Evolutionary conservation across 2,888 invertebrate species (phyloP).

Genomic region (Brachyptera putata): DNA sequence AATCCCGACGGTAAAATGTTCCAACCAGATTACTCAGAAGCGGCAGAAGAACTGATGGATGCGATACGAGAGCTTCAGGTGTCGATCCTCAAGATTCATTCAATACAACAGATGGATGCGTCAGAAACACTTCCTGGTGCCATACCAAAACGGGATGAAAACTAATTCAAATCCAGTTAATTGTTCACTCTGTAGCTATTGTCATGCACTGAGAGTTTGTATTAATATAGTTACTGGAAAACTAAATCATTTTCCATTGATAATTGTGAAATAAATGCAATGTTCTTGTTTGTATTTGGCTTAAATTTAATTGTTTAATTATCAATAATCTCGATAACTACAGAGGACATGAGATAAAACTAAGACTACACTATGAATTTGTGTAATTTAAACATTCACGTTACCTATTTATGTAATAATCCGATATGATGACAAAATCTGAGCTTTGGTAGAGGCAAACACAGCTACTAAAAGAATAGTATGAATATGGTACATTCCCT

Average conservation of each 20-base stretch:
- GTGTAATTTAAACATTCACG: constrained; percentile 16
- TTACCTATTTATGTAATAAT: too few species aligned
- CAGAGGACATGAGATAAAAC: constrained; percentile 1
- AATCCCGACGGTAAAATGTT: constrained; percentile 68
- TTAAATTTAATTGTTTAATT: too few species aligned
- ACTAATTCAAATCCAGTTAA: neutral
- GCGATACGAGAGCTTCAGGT: constrained; percentile 50
- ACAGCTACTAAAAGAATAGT: too few species aligned
- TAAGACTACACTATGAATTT: too few species aligned
- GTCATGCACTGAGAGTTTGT: neutral
- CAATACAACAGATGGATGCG: neutral
- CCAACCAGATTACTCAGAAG: constrained; percentile 59
- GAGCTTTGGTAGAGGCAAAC: too few species aligned
- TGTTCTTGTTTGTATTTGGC: neutral
- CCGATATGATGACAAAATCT: constrained; percentile 13
- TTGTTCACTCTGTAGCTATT: too few species aligned
- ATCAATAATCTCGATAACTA: constrained; percentile 2
- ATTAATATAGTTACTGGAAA: neutral
- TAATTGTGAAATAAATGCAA: neutral
- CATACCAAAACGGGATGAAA: too few species aligned
- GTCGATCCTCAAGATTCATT: neutral
- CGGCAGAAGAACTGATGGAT: constrained; percentile 51
- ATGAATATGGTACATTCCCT: too few species aligned
- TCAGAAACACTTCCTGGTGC: too few species aligned
- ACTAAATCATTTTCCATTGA: too few species aligned